These are phyloP conservation scores for Andinoacara biseriatus DNA, from an alignment of 2,113 vertebrate species.

Conservation along the genomic window DNA sequence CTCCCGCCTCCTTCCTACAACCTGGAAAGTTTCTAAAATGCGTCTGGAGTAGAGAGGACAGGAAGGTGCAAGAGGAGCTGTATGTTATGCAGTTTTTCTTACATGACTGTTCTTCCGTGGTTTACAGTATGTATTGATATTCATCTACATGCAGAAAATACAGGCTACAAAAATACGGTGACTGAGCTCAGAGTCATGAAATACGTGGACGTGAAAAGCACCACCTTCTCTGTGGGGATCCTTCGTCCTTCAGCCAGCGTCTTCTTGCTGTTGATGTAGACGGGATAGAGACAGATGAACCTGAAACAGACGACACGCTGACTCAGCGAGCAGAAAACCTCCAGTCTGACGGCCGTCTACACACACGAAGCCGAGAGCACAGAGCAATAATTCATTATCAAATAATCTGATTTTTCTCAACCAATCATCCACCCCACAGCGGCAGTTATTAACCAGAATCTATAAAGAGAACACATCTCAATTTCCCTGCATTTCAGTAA, in stretches of 20 bases:
- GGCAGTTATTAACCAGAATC: accelerated
- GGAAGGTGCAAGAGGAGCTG: too few relatives aligned
- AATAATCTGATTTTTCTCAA: not conserved
- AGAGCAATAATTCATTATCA: not conserved
- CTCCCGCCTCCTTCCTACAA: too few relatives aligned
- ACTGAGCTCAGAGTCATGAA: not conserved
- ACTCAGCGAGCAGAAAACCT: not conserved
- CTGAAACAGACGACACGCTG: conserved; percentile 71
- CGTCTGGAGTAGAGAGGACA: too few relatives aligned
- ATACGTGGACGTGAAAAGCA: not conserved
- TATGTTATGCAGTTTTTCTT: too few relatives aligned
- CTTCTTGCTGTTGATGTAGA: conserved; percentile 98
- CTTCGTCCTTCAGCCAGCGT: conserved; percentile 94
- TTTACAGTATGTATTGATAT: not conserved
- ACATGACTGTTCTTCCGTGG: too few relatives aligned
- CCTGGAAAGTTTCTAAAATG: too few relatives aligned
- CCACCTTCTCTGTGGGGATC: conserved; percentile 91
- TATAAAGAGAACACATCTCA: accelerated
- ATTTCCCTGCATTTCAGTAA: not conserved
- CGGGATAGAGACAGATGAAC: conserved; percentile 93
- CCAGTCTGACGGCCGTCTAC: not conserved
- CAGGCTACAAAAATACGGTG: too few relatives aligned
- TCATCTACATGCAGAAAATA: not conserved
- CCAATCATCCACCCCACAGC: not conserved
- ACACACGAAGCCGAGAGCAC: not conserved